A percentile compares a stretch with the other conserved stretches of the same genome.
Conservation (phyloP, 2,797 vertebrate genomes). For the Sus cebifrons region DNA sequence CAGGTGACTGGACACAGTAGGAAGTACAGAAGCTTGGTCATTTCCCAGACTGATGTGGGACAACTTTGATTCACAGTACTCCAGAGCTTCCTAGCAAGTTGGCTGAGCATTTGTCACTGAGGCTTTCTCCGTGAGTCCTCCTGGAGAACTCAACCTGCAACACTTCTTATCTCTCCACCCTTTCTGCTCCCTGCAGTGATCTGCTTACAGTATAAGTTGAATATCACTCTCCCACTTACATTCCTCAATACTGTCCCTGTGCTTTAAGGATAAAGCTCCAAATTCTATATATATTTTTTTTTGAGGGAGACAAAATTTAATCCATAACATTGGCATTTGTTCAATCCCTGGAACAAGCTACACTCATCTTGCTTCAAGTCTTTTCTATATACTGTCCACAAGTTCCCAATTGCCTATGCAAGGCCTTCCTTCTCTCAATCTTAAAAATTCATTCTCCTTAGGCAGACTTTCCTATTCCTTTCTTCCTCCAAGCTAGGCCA, state of each 20-base stretch:
- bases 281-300: neutral
- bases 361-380: neutral
- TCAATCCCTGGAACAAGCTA: neutral
- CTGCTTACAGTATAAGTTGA: neutral
- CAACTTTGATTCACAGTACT: neutral
- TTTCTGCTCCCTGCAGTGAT: neutral
- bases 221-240: neutral
- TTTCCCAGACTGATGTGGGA: neutral
- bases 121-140: neutral
- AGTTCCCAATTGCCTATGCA: neutral
- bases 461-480: neutral
- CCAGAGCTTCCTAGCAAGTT: neutral
- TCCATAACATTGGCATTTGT: neutral
- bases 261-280: neutral
- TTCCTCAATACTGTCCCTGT: neutral
- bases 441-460: slow-evolving; percentile 15
- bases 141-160: neutral
- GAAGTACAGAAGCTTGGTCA: too few relatives aligned
- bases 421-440: neutral
- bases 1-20: neutral
- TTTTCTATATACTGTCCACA: neutral
- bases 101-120: too few relatives aligned
- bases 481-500: neutral
- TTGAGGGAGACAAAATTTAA: neutral
- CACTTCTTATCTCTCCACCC: neutral